Percentiles rank a stretch among this genome's conserved stretches.
These are phyloP conservation scores for Noctua fimbriata DNA, from an alignment of 2,888 invertebrate species.

Conservation along the genomic window DNA sequence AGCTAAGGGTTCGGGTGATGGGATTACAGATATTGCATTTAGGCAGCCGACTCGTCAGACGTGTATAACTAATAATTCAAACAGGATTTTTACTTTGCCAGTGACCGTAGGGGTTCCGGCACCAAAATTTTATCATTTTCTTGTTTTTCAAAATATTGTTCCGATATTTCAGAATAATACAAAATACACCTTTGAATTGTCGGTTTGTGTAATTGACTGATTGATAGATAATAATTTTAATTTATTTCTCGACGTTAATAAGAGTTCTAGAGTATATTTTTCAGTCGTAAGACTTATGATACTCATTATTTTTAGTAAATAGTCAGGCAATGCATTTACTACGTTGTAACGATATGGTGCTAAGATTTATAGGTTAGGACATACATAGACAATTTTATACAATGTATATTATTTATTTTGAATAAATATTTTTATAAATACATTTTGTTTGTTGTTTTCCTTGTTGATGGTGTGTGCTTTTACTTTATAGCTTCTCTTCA, in stretches of 20 bases:
- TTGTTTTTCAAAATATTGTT: constrained; percentile 14
- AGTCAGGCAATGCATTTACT: constrained; percentile 88
- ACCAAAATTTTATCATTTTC: neutral
- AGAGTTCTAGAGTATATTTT: constrained; percentile 51
- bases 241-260: constrained; percentile 45
- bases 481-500: neutral
- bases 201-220: constrained; percentile 67
- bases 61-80: constrained; percentile 37
- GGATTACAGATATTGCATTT: constrained; percentile 59
- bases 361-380: constrained; percentile 68
- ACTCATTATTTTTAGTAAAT: constrained; percentile 81
- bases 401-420: constrained; percentile 63
- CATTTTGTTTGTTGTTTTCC: neutral
- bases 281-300: constrained; percentile 74
- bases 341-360: constrained; percentile 81
- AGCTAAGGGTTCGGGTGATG: constrained; percentile 59
- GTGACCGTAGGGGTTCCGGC: neutral
- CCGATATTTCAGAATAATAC: constrained; percentile 21
- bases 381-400: constrained; percentile 42
- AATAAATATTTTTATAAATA: constrained; percentile 48
- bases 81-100: neutral
- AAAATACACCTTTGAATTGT: constrained; percentile 63
- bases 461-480: neutral
- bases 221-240: constrained; percentile 44
- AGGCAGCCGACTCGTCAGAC: constrained; percentile 64